Percentiles rank a stretch among this genome's conserved stretches.
These are phyloP conservation scores for Dynastes hyllus DNA, from an alignment of 2,888 invertebrate genomes.

Conservation along the genomic window DNA sequence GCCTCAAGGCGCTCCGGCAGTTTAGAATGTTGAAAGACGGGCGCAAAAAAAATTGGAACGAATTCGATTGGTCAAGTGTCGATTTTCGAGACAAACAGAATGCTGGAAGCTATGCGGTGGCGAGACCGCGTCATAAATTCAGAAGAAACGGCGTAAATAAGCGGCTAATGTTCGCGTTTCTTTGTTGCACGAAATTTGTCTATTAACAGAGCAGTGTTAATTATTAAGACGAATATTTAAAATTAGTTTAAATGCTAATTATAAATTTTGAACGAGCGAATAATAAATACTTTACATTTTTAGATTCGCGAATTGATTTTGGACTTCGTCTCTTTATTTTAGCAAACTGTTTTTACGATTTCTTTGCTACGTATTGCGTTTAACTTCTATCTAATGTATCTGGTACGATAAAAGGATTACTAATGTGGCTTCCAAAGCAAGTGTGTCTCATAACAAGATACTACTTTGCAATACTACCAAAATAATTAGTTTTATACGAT, in stretches of 20 bases:
- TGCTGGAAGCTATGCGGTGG: slow-evolving; percentile 27
- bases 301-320: neutral
- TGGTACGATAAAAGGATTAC: too few relatives aligned
- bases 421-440: too few relatives aligned
- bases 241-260: neutral
- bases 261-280: neutral
- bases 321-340: neutral
- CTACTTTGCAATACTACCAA: too few relatives aligned
- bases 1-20: slow-evolving; percentile 28
- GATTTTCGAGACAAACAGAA: slow-evolving; percentile 40
- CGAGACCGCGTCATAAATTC: slow-evolving; percentile 14
- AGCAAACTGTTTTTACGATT: too few relatives aligned
- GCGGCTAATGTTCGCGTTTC: neutral
- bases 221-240: neutral
- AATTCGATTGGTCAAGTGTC: slow-evolving; percentile 45
- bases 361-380: too few relatives aligned
- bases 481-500: too few relatives aligned
- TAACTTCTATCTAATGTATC: too few relatives aligned
- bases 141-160: slow-evolving; percentile 15
- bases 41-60: slow-evolving; percentile 36
- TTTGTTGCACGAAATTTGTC: neutral
- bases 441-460: too few relatives aligned
- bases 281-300: too few relatives aligned
- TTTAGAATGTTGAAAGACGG: slow-evolving; percentile 36
- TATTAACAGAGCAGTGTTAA: slow-evolving; percentile 3